Evolutionary conservation across 2,888 invertebrate species (phyloP), one percentile per base, ranked within the genome.

Genomic region (Xestia xanthographa): DNA sequence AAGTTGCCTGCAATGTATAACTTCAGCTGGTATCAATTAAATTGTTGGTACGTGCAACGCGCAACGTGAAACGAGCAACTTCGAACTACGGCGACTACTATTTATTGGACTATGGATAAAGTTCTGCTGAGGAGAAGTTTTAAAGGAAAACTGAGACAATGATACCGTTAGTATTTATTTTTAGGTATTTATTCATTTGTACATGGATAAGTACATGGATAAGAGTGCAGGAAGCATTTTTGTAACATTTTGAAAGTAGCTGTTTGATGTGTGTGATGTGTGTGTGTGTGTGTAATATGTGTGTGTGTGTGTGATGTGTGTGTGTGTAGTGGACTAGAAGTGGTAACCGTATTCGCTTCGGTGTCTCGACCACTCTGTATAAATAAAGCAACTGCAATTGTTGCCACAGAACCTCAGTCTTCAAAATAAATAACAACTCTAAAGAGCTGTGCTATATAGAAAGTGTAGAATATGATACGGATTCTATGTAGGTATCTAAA

Each of bases 81-180:
- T 80, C 14, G 26, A 62, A 29, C 60, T 43, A 50, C 60, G 53
- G n/a, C 14, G 38, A 77, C 8, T 53, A 14, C 43, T 72, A 73
- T 77, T 80, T 73, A 80, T 73, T 80, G 29, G n/a, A 53, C 62
- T n/a, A 45, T 26, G 62, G 53, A 29, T 53, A 45, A 80, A 77
- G 77, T 77, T 77, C 11, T 22, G 1, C 53, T 20, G 14, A 34
- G 6, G 34, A 20, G 29, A 43, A 80, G 53, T 62, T 62, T 73
- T 8, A 29, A 43, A 80, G 62, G 17, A 45, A 38, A 63, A 80
- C 53, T 63, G n/a, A 53, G 29, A 62, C 62, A 29, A 53, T 45
- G 29, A 62, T 20, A 53, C 11, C 22, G 12, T 5, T 8, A 9
- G n/a, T 12, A 72, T 26, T 4, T 14, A 38, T 14, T 29, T n/a